phyloP scores from a whole-genome alignment of 2,113 vertebrate species.

The Athene noctua region DNA sequence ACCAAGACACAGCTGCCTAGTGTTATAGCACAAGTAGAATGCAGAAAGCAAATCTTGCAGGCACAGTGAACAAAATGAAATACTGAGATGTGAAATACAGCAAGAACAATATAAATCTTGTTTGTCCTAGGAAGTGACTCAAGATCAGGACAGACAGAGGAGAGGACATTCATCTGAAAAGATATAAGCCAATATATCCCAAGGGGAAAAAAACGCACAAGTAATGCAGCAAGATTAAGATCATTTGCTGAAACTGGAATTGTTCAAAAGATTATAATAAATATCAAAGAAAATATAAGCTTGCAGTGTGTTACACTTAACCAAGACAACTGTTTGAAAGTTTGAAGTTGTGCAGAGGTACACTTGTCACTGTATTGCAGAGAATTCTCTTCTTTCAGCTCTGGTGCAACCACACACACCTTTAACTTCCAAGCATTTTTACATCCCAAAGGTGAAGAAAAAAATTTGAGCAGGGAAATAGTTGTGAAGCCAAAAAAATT shows the following conservation, averaged over 20 bases:
- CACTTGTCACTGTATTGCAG: not conserved
- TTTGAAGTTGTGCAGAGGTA: not conserved
- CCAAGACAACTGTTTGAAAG: not conserved
- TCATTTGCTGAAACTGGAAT: not conserved
- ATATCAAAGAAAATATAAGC: not conserved
- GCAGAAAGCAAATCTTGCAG: not conserved
- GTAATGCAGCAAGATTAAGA: not conserved
- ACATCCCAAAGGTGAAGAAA: not conserved
- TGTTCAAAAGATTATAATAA: not conserved
- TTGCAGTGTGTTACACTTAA: not conserved
- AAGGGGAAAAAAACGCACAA: not conserved
- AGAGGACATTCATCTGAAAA: not conserved
- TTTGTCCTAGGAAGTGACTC: not conserved
- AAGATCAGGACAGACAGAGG: not conserved
- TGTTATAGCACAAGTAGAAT: not conserved
- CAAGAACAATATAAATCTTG: not conserved
- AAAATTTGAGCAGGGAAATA: not conserved
- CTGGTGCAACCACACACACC: not conserved
- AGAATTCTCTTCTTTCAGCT: not conserved
- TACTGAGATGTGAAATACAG: not conserved
- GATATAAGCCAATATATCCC: not conserved
- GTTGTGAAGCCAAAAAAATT: not conserved
- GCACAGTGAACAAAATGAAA: not conserved
- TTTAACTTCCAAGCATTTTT: not conserved
- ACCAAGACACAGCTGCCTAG: not conserved